A percentile compares a stretch with the other conserved stretches of the same genome.
These are phyloP conservation scores for Scaeva pyrastri DNA, from an alignment of 2,888 invertebrate genomes.

Conservation along the genomic window DNA sequence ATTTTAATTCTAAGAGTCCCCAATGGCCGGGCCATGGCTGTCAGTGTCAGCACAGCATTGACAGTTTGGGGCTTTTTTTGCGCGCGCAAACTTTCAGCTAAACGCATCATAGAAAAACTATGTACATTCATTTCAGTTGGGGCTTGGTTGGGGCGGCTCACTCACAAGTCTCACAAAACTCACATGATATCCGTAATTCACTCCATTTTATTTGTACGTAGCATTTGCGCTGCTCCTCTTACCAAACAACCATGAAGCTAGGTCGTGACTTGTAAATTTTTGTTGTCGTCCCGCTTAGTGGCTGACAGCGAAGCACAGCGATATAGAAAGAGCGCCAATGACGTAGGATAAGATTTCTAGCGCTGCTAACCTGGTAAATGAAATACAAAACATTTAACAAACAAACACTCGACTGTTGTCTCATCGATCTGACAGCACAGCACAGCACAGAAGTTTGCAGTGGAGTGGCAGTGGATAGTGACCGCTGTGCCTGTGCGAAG, in stretches of 20 bases:
- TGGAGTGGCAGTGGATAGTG: not conserved
- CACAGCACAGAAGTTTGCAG: not conserved
- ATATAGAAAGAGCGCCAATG: constrained; percentile 61
- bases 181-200: not conserved
- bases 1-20: constrained; percentile 20
- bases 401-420: constrained; percentile 66
- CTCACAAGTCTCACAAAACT: too few species aligned
- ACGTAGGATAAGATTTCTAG: constrained; percentile 42
- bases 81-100: constrained; percentile 60
- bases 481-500: too few species aligned
- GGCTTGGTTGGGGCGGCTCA: constrained; percentile 6
- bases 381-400: constrained; percentile 75
- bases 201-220: constrained; percentile 69
- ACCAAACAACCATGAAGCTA: constrained; percentile 54
- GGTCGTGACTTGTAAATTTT: not conserved
- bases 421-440: too few species aligned
- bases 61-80: constrained; percentile 64
- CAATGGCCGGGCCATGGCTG: constrained; percentile 8
- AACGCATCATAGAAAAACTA: constrained; percentile 36
- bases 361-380: constrained; percentile 71
- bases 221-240: constrained; percentile 57
- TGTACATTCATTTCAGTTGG: constrained; percentile 19
- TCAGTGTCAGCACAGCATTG: constrained; percentile 40
- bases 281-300: constrained; percentile 5
- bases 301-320: not conserved